Conservation (phyloP, 2,888 invertebrate species). For the Gari tellinella region DNA sequence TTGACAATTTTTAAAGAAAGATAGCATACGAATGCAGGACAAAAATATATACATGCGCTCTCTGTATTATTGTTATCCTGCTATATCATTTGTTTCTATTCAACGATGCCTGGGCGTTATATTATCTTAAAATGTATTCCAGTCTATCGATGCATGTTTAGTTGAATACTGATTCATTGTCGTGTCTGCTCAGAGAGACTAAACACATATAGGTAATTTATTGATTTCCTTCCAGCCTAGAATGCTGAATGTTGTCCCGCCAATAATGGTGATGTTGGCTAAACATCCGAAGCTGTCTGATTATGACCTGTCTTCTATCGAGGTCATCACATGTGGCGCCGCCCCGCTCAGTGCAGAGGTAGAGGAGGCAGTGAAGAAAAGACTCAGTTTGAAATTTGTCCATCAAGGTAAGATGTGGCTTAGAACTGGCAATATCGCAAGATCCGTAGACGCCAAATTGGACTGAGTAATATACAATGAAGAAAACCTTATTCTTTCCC, state of each 20-base stretch:
- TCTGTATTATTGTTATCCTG: too few species aligned
- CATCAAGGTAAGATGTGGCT: constrained; percentile 41
- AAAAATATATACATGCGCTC: too few species aligned
- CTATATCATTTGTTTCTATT: too few species aligned
- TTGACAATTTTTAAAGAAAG: too few species aligned
- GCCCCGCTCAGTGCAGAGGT: constrained; percentile 53
- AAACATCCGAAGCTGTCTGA: constrained; percentile 45
- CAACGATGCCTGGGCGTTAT: too few species aligned
- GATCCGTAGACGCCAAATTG: too few species aligned
- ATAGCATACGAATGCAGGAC: too few species aligned
- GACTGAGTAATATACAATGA: too few species aligned
- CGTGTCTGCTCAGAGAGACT: background rate
- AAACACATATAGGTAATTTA: background rate
- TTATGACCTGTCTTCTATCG: constrained; percentile 47
- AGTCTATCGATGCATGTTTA: too few species aligned
- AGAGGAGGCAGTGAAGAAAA: constrained; percentile 31
- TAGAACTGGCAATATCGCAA: too few species aligned
- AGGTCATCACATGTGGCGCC: constrained; percentile 40
- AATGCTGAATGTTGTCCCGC: constrained; percentile 35
- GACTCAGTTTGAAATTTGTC: constrained; percentile 28
- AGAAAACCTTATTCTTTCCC: too few species aligned
- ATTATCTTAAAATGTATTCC: too few species aligned
- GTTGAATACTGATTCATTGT: background rate
- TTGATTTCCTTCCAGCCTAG: constrained; percentile 25
- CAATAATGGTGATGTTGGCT: constrained; percentile 50